Base-by-base conservation (phyloP, 2,797 vertebrate genomes). In the Rhinoraja longicauda region DNA sequence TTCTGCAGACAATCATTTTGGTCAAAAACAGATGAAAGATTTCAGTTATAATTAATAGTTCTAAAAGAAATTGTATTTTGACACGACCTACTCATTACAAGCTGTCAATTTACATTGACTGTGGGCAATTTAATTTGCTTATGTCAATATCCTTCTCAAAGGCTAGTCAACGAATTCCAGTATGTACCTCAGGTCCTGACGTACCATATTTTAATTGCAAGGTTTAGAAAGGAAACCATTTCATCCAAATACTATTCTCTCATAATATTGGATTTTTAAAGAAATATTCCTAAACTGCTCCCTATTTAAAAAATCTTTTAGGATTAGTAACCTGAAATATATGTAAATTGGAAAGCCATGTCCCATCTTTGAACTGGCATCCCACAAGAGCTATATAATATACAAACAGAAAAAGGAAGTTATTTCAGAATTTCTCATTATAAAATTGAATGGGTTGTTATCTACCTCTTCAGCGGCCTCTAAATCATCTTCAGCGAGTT, bases 401-500 rank as follows among this genome's bases (percentile, higher is more conserved):
- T 1, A 29, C 2, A 86, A n/a, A n/a, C 26, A 64, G 13, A 15
- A n/a, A 10, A 67, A 67, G n/a, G 17, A 6, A 88, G 67, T 67
- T 36, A n/a, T n/a, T n/a, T 62, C 13, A 10, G 24, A 17, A 10
- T 64, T 62, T 86, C 26, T 13, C 57, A 21, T 88, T 67, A 36
- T 2, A 21, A 88, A 59, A 32, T 7, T 67, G 29, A 19, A 32
- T 10, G 59, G 17, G 59, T 19, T 13, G 77, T 39, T 26, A 93
- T 94, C 93, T 86, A 98, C 99, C 97, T 99, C 99, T 95, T 99
- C 98, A 78, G 97, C 98, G 1, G 97, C 98, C 94, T 96, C 97
- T 93, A 98, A 95, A 64, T 98, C 97, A 1, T 98, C 98, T 90
- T 99, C 98, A 0, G 94, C 95, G 73, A 96, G 93, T 32, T 98